phyloP scores from a whole-genome alignment of 2,888 invertebrate genomes.

The Calameuta pallipes region DNA sequence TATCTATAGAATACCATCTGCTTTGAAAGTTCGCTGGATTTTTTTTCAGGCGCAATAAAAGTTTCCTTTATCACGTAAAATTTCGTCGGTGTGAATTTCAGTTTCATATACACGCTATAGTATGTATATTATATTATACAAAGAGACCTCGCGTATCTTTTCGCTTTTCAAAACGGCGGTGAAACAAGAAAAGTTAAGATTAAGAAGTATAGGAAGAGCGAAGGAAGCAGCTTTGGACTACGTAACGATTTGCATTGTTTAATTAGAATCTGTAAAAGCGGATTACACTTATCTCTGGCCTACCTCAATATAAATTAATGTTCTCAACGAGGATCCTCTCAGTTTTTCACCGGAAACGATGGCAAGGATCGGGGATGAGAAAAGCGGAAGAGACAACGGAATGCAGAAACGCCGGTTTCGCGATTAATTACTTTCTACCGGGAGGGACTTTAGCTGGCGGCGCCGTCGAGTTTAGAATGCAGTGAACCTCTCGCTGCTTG shows the following conservation, averaged over 20 bases:
- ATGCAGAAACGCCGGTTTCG: neutral
- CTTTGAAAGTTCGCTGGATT: too few species aligned
- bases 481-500: neutral
- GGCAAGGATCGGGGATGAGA: neutral
- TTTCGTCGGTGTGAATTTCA: too few species aligned
- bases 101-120: too few species aligned
- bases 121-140: too few species aligned
- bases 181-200: too few species aligned
- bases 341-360: neutral
- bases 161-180: too few species aligned
- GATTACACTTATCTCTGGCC: slow-evolving; percentile 20
- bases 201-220: too few species aligned
- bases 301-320: slow-evolving; percentile 25
- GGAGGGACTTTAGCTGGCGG: neutral
- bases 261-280: slow-evolving; percentile 26
- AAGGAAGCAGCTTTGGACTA: too few species aligned
- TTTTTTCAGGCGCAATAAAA: too few species aligned
- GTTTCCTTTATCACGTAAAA: too few species aligned
- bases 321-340: neutral
- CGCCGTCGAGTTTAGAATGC: slow-evolving; percentile 4
- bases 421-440: neutral
- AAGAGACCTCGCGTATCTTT: too few species aligned
- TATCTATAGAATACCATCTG: too few species aligned
- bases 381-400: slow-evolving; percentile 4
- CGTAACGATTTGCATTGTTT: neutral